Conservation (phyloP, 1,140 invertebrate species). For the Heliothis virescens region DNA sequence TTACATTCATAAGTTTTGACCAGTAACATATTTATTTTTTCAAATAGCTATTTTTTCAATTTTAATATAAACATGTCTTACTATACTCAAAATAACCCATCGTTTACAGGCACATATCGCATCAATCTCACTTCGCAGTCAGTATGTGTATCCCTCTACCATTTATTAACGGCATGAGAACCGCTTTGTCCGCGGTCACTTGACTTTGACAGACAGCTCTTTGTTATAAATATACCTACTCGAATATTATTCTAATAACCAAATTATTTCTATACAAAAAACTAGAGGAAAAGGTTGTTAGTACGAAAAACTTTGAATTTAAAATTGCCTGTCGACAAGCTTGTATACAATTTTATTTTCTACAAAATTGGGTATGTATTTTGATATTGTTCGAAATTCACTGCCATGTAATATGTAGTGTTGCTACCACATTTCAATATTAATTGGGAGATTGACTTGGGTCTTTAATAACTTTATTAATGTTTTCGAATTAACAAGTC, state of each 20-base stretch:
- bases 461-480: no score
- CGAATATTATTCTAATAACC: not conserved
- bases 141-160: not conserved
- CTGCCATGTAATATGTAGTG: no score
- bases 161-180: not conserved
- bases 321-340: not conserved
- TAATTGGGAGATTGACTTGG: no score
- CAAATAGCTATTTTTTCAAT: no score
- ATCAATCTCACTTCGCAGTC: not conserved
- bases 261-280: not conserved
- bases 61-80: not conserved
- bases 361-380: no score
- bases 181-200: slow-evolving; percentile 10
- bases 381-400: no score
- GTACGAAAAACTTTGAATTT: not conserved
- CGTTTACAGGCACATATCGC: not conserved
- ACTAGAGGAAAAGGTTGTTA: not conserved
- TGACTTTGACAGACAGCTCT: slow-evolving; percentile 11
- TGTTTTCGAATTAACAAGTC: no score
- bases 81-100: not conserved
- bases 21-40: no score
- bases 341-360: no score
- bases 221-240: not conserved
- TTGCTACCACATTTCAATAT: no score
- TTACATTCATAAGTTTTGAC: no score